Evolutionary conservation across 1,140 invertebrate species (phyloP).

Genomic region (Danaus melanippus): DNA sequence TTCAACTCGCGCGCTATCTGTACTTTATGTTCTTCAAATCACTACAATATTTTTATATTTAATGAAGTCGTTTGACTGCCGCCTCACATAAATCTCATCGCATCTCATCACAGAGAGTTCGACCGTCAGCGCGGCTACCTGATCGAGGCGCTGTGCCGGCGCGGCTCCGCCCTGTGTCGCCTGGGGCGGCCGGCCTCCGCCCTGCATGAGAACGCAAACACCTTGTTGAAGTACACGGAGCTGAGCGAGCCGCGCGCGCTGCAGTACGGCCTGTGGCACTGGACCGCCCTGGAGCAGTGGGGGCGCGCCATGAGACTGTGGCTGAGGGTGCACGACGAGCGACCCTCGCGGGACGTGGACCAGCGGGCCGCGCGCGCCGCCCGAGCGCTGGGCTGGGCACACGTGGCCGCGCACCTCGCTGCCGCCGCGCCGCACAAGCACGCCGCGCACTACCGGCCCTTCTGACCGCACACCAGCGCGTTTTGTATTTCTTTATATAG

Average conservation of each 20-base stretch:
- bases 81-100: neutral
- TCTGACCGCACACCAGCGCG: constrained; percentile 49
- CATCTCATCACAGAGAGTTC: constrained; percentile 10
- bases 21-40: no score
- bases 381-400: constrained; percentile 78
- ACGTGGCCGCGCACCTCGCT: constrained; percentile 74
- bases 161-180: constrained; percentile 81
- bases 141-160: constrained; percentile 81
- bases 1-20: no score
- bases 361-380: constrained; percentile 80
- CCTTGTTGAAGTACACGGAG: constrained; percentile 86
- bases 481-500: no score
- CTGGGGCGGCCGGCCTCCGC: constrained; percentile 71
- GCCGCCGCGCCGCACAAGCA: constrained; percentile 76
- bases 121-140: constrained; percentile 16
- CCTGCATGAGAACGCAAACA: constrained; percentile 77
- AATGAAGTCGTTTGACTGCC: neutral
- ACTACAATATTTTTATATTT: neutral
- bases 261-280: constrained; percentile 80
- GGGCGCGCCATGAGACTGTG: constrained; percentile 86
- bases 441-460: constrained; percentile 76
- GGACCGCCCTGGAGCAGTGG: constrained; percentile 82
- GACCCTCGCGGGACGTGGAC: constrained; percentile 81
- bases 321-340: constrained; percentile 84
- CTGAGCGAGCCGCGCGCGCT: constrained; percentile 73